Evolutionary conservation across 2,888 invertebrate species (phyloP).

Genomic region (Omphaloscelis lunosa): DNA sequence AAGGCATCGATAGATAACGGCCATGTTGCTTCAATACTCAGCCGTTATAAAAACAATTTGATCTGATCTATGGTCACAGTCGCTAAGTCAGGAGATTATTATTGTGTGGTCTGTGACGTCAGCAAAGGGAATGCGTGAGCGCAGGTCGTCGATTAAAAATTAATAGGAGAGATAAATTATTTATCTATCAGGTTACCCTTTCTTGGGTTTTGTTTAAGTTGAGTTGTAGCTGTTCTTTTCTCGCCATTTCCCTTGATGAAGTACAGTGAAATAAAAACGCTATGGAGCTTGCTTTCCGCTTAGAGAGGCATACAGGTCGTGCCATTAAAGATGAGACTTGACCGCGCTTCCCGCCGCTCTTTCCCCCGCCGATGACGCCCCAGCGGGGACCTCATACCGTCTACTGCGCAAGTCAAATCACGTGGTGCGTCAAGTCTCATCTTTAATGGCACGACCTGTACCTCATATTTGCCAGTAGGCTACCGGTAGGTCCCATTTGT

Average conservation of each 20-base stretch:
- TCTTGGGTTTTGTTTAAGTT: neutral
- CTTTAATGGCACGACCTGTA: too few relatives aligned
- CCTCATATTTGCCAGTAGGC: too few relatives aligned
- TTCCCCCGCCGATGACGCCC: too few relatives aligned
- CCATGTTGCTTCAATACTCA: constrained; percentile 47
- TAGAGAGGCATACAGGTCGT: neutral
- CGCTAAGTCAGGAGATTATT: constrained; percentile 60
- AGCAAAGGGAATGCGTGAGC: constrained; percentile 12
- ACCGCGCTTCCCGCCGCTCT: too few relatives aligned
- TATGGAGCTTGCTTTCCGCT: neutral
- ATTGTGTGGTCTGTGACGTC: constrained; percentile 66
- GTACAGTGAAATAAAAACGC: neutral
- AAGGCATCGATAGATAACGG: constrained; percentile 34
- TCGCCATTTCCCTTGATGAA: neutral
- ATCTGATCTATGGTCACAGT: constrained; percentile 56
- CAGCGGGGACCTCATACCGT: too few relatives aligned
- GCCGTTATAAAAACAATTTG: constrained; percentile 63
- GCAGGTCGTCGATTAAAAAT: constrained; percentile 18
- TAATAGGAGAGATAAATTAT: neutral
- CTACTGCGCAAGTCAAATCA: too few relatives aligned
- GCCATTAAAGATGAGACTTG: too few relatives aligned
- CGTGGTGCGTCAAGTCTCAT: too few relatives aligned
- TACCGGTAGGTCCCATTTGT: too few relatives aligned
- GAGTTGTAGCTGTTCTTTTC: too few relatives aligned
- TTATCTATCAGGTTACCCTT: neutral